Evolutionary conservation across 2,888 invertebrate species (phyloP).

Genomic region (Lysandra coridon): DNA sequence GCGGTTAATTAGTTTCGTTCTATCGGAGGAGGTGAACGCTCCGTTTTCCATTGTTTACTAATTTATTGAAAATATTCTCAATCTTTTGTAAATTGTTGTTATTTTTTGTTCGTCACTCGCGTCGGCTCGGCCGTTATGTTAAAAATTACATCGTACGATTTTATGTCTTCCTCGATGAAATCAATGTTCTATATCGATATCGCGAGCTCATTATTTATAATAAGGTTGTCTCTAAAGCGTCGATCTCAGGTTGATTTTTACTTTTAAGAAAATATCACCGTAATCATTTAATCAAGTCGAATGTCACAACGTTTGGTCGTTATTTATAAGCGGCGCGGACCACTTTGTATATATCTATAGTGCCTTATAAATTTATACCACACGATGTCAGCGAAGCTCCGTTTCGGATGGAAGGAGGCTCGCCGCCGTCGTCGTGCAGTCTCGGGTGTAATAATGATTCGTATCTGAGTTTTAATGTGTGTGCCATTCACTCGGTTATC

Average conservation of each 20-base stretch:
- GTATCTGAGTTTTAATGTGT: slow-evolving; percentile 67
- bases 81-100: slow-evolving; percentile 29
- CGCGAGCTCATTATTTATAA: slow-evolving; percentile 62
- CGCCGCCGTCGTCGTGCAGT: slow-evolving; percentile 53
- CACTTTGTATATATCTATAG: slow-evolving; percentile 71
- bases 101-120: slow-evolving; percentile 32
- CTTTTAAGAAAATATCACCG: slow-evolving; percentile 73
- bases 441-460: slow-evolving; percentile 50
- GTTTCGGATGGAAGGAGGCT: slow-evolving; percentile 44
- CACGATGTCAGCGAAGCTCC: slow-evolving; percentile 62
- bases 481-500: slow-evolving; percentile 79
- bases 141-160: slow-evolving; percentile 30
- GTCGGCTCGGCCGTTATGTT: slow-evolving; percentile 21
- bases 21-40: neutral
- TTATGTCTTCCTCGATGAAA: slow-evolving; percentile 49
- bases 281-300: slow-evolving; percentile 57
- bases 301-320: slow-evolving; percentile 65
- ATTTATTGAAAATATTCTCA: slow-evolving; percentile 27
- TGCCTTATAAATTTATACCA: slow-evolving; percentile 68
- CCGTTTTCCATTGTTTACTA: slow-evolving; percentile 14
- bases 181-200: slow-evolving; percentile 58
- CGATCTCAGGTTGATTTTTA: slow-evolving; percentile 80
- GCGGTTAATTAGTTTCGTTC: neutral
- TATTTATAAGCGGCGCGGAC: slow-evolving; percentile 52
- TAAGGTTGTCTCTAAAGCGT: slow-evolving; percentile 74